These are phyloP conservation scores for Halcyon malimbica DNA, from an alignment of 2,113 vertebrate species.

Conservation along the genomic window DNA sequence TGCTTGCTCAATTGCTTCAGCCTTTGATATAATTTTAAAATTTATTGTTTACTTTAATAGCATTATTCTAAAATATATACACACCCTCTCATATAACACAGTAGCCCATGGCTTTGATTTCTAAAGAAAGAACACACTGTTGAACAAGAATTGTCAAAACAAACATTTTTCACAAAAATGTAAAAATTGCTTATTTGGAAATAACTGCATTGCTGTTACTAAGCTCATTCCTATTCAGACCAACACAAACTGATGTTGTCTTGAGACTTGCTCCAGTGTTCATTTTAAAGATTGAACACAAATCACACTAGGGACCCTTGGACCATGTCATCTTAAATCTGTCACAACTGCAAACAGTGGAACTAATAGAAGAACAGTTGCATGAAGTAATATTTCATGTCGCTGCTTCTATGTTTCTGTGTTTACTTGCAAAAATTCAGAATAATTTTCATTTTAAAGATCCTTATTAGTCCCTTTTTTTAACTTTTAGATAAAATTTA, in stretches of 20 bases:
- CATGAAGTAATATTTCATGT: fast-evolving
- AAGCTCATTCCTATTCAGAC: constrained; percentile 21
- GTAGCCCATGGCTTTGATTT: background rate
- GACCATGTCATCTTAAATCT: fast-evolving
- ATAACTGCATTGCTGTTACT: constrained; percentile 14
- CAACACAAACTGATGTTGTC: constrained; percentile 43
- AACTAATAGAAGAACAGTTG: fast-evolving
- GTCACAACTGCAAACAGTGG: background rate
- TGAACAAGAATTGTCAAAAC: background rate
- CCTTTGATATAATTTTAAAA: background rate
- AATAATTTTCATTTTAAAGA: background rate
- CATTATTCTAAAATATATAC: background rate
- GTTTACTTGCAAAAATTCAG: background rate
- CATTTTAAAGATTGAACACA: constrained; percentile 35
- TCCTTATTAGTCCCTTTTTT: background rate
- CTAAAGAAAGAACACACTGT: background rate
- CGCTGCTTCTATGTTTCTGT: fast-evolving
- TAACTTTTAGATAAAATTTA: background rate
- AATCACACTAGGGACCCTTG: background rate
- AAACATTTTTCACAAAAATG: background rate
- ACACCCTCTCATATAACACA: background rate
- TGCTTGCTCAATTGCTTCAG: background rate
- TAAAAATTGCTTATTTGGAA: constrained; percentile 2
- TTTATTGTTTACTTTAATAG: background rate
- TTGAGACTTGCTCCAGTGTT: background rate